Conservation (phyloP, 2,113 vertebrate genomes). For the Hylia prasina region DNA sequence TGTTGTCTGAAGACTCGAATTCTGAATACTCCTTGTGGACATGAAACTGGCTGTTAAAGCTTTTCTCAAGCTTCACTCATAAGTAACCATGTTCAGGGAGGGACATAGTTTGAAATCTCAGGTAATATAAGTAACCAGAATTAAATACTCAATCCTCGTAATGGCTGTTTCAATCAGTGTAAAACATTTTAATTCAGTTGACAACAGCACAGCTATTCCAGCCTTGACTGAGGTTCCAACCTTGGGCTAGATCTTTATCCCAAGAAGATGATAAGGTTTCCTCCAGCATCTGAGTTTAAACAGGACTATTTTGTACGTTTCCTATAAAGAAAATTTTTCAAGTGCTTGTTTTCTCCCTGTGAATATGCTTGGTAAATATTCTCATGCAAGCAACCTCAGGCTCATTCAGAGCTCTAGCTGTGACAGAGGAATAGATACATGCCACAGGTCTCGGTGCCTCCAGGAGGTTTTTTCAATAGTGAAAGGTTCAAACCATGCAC, state of each 20-base stretch:
- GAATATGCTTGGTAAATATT: background rate
- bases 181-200: rapidly evolving
- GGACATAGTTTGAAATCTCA: background rate
- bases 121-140: background rate
- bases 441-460: background rate
- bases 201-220: background rate
- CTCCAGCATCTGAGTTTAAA: background rate
- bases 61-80: background rate
- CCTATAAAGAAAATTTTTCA: background rate
- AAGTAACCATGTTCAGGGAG: background rate
- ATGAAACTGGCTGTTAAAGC: background rate
- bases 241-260: too few species aligned
- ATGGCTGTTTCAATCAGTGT: background rate
- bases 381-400: background rate
- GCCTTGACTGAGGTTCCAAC: too few species aligned
- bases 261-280: background rate
- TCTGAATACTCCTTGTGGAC: background rate
- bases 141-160: background rate
- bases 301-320: background rate
- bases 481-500: background rate
- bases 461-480: background rate
- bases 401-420: background rate
- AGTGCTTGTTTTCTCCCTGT: background rate
- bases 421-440: background rate
- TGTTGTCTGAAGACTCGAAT: background rate